A percentile compares a stretch with the other conserved stretches of the same genome.
phyloP scores from a whole-genome alignment of 1,140 invertebrate genomes.

The Halesus radiatus region DNA sequence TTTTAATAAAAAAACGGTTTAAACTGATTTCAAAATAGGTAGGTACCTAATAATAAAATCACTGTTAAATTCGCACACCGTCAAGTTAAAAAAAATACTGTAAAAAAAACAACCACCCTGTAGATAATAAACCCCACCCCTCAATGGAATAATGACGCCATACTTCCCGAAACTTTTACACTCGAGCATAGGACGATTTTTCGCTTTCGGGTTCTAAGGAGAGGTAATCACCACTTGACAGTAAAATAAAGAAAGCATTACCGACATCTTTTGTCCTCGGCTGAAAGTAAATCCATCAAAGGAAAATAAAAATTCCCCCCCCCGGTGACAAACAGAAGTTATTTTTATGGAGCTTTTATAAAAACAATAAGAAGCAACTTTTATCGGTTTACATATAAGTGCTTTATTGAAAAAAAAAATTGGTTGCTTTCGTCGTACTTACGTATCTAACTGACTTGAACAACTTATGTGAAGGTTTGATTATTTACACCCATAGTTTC shows the following conservation, averaged over 20 bases:
- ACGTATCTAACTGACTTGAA: not conserved
- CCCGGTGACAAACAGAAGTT: slow-evolving; percentile 15
- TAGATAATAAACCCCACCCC: not conserved
- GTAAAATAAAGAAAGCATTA: slow-evolving; percentile 44
- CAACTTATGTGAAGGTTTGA: not conserved
- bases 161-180: slow-evolving; percentile 31
- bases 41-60: no score
- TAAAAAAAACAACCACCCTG: not conserved
- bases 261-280: slow-evolving; percentile 24
- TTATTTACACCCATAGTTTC: no score
- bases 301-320: slow-evolving; percentile 1
- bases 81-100: no score
- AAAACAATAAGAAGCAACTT: slow-evolving; percentile 2
- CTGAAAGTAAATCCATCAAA: not conserved
- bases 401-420: not conserved
- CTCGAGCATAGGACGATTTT: slow-evolving; percentile 34
- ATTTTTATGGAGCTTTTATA: slow-evolving; percentile 16
- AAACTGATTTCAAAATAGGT: no score
- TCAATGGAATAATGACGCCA: slow-evolving; percentile 32
- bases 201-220: slow-evolving; percentile 27
- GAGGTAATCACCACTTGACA: slow-evolving; percentile 44
- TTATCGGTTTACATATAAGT: not conserved
- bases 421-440: not conserved
- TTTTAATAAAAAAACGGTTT: no score
- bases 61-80: no score